These are phyloP conservation scores for Andrena flavipes DNA, from an alignment of 2,888 invertebrate species.

Conservation along the genomic window DNA sequence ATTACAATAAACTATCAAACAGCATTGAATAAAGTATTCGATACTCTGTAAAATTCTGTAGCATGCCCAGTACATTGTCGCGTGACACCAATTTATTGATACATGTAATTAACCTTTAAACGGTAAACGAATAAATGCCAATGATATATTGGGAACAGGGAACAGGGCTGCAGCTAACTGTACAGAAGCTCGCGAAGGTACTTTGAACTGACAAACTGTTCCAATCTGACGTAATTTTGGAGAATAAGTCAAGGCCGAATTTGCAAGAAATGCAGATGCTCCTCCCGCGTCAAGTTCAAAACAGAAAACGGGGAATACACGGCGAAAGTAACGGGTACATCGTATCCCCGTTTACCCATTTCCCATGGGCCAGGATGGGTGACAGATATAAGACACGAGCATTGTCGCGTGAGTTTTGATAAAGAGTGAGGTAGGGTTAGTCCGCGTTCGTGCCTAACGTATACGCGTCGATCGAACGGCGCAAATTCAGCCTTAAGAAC, in stretches of 20 bases:
- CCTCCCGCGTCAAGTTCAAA: conserved; percentile 31
- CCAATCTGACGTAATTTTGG: conserved; percentile 71
- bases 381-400: conserved; percentile 64
- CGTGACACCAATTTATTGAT: background rate
- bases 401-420: conserved; percentile 59
- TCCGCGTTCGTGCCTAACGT: conserved; percentile 59
- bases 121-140: conserved; percentile 13
- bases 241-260: conserved; percentile 72
- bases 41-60: background rate
- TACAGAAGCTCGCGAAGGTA: conserved; percentile 37
- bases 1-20: background rate
- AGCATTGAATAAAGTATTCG: background rate
- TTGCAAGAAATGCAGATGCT: conserved; percentile 31
- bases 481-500: background rate
- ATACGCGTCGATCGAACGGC: conserved; percentile 45
- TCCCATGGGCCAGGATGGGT: conserved; percentile 22
- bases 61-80: background rate
- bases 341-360: conserved; percentile 23
- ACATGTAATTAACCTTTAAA: conserved; percentile 34
- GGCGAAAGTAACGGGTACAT: conserved; percentile 8
- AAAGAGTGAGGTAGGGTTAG: conserved; percentile 72
- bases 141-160: conserved; percentile 20
- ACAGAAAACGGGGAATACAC: conserved; percentile 16
- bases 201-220: conserved; percentile 50
- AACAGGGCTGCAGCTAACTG: background rate